Percentiles rank a stretch among this genome's conserved stretches.
phyloP scores from a whole-genome alignment of 2,113 vertebrate species.

The Cyprinus carpio region DNA sequence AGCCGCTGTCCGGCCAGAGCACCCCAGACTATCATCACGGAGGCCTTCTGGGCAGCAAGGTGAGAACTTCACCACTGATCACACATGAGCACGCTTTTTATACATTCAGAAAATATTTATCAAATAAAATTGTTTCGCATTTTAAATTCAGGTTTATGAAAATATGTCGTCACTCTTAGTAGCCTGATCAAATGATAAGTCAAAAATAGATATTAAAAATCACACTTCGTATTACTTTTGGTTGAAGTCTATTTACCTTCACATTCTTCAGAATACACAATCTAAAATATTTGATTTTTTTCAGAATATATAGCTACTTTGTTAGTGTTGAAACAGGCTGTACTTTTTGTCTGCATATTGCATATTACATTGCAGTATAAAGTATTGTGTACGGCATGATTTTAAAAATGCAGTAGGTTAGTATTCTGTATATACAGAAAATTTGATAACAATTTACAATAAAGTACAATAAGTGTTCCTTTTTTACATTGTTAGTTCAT shows the following conservation, averaged over 20 bases:
- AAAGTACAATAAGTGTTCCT: neutral
- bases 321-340: neutral
- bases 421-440: neutral
- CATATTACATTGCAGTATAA: neutral
- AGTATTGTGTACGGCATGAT: neutral
- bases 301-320: neutral
- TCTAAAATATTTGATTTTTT: neutral
- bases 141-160: neutral
- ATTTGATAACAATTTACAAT: neutral
- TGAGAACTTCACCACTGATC: slow-evolving; percentile 54
- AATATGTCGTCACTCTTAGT: neutral
- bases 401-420: neutral
- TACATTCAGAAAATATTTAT: neutral
- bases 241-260: neutral
- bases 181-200: neutral
- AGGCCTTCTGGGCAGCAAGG: slow-evolving; percentile 82
- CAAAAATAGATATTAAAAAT: neutral
- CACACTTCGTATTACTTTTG: neutral
- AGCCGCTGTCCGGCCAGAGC: slow-evolving; percentile 86
- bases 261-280: neutral
- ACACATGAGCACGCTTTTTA: neutral
- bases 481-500: too few relatives aligned
- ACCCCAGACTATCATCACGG: slow-evolving; percentile 86
- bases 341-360: neutral
- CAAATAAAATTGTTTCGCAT: neutral